A percentile compares a stretch with the other conserved stretches of the same genome.
Conservation (phyloP, 37 sponge, comb jelly and placozoan genomes). For the Mnemiopsis leidyi region DNA sequence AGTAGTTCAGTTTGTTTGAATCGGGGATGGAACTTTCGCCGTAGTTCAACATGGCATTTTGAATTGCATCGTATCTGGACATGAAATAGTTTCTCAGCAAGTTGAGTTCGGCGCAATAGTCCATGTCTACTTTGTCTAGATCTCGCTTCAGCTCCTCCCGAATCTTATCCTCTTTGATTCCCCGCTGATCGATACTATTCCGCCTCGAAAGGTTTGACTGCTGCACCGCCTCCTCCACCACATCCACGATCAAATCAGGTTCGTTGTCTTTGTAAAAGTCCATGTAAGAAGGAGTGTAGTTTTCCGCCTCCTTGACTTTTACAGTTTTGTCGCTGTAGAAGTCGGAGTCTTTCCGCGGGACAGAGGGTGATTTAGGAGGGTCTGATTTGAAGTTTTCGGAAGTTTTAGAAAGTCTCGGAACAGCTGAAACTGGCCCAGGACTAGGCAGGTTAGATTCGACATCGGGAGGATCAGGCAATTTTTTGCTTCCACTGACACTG, state of each 20-base stretch:
- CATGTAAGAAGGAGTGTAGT: slow-evolving; percentile 19
- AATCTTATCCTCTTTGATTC: not conserved
- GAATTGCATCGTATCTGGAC: not conserved
- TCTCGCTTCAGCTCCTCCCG: not conserved
- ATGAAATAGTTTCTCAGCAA: not conserved
- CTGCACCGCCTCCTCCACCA: not conserved
- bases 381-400: not conserved
- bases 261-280: not conserved
- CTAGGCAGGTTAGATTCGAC: not conserved
- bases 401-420: not conserved
- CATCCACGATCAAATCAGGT: not conserved
- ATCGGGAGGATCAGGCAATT: not conserved
- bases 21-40: not conserved
- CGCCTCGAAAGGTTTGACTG: not conserved
- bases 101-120: not conserved
- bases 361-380: not conserved
- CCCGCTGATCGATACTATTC: not conserved
- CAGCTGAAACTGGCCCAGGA: not conserved
- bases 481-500: not conserved
- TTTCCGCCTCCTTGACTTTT: not conserved
- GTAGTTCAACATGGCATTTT: not conserved
- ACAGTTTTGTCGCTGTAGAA: not conserved
- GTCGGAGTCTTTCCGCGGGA: not conserved
- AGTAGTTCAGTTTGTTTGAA: not conserved
- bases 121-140: not conserved